These are phyloP conservation scores for Hydrotaea diabolus DNA, from an alignment of 2,888 invertebrate genomes.

Conservation along the genomic window DNA sequence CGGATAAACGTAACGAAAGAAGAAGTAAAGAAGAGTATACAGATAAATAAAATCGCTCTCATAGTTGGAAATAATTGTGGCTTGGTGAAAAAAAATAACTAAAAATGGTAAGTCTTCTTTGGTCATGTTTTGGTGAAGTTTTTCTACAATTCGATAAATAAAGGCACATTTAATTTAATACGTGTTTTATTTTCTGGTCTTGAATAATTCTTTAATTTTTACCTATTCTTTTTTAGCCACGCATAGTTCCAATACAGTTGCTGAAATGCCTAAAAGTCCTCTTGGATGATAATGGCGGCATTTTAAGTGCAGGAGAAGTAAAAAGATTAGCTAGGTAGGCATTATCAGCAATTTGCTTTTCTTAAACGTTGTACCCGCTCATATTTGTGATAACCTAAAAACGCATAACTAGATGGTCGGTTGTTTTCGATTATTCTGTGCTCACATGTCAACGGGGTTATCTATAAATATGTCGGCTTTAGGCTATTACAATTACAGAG, in stretches of 20 bases:
- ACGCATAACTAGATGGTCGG: too few relatives aligned
- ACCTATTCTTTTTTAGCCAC: conserved; percentile 85
- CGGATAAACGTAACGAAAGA: conserved; percentile 1
- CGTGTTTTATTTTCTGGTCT: conserved; percentile 47
- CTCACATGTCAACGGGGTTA: background rate
- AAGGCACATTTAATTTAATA: background rate
- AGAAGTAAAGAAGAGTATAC: conserved; percentile 11
- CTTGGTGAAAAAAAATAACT: background rate
- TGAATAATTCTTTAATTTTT: conserved; percentile 20
- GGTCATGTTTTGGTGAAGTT: background rate
- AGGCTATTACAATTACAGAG: conserved; percentile 59
- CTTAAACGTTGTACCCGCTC: background rate
- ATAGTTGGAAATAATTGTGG: background rate
- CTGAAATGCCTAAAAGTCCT: conserved; percentile 94
- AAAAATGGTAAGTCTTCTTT: conserved; percentile 55
- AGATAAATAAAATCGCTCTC: background rate
- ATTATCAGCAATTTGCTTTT: conserved; percentile 5
- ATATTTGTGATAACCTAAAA: background rate
- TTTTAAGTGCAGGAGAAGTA: conserved; percentile 93
- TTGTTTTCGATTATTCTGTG: too few relatives aligned
- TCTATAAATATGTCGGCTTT: background rate
- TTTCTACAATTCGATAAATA: conserved; percentile 3
- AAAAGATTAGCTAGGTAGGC: conserved; percentile 91
- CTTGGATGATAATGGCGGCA: conserved; percentile 91
- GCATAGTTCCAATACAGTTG: conserved; percentile 94